phyloP scores from a whole-genome alignment of 1,140 invertebrate genomes.

The Drosophila bocqueti region DNA sequence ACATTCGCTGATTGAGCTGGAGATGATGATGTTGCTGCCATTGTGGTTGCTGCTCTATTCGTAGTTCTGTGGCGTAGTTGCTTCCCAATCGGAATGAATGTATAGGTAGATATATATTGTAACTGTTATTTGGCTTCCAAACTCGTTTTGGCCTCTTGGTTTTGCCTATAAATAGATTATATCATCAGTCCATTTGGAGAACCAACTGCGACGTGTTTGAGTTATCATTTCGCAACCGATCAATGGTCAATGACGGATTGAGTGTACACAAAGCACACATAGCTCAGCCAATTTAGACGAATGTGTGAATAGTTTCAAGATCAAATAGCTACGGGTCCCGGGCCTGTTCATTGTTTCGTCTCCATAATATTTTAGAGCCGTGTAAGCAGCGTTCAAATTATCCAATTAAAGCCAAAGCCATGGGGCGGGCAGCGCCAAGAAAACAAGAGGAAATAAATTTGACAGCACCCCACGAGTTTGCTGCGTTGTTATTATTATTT shows the following conservation, averaged over 20 bases:
- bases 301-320: conserved; percentile 70
- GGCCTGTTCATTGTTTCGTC: conserved; percentile 34
- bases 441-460: conserved; percentile 36
- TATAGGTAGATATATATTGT: conserved; percentile 44
- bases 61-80: conserved; percentile 56
- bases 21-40: conserved; percentile 21
- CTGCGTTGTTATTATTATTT: conserved; percentile 31
- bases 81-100: conserved; percentile 59
- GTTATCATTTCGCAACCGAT: conserved; percentile 30
- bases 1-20: conserved; percentile 31
- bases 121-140: conserved; percentile 68
- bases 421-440: conserved; percentile 17
- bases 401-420: conserved; percentile 71
- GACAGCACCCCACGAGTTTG: conserved; percentile 26
- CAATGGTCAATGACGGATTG: conserved; percentile 54
- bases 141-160: conserved; percentile 50
- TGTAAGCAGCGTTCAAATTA: conserved; percentile 65
- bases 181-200: conserved; percentile 45
- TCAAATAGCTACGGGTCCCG: conserved; percentile 16
- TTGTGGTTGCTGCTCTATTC: conserved; percentile 31
- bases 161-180: conserved; percentile 54
- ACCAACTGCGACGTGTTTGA: conserved; percentile 32
- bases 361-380: conserved; percentile 25
- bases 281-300: conserved; percentile 62
- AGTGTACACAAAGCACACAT: conserved; percentile 40